A percentile compares a stretch with the other conserved stretches of the same genome.
Evolutionary conservation across 2,797 vertebrate genomes (phyloP).

Genomic region (Mastacembelus armatus): DNA sequence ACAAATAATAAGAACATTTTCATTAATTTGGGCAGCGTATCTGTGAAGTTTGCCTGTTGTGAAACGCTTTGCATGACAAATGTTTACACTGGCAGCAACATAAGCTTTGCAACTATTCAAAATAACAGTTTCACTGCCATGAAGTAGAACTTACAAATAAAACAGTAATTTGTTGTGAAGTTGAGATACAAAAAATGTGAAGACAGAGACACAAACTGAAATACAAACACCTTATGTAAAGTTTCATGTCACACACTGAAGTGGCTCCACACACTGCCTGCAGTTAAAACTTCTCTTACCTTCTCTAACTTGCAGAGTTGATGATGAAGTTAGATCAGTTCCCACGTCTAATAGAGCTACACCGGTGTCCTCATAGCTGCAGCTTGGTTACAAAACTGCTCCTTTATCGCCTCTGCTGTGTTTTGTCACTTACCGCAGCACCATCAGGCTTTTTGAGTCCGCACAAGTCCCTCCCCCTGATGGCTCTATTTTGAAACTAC

Average conservation of each 20-base stretch:
- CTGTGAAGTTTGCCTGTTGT: constrained; percentile 22
- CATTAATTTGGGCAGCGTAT: constrained; percentile 60
- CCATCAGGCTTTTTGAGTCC: constrained; percentile 68
- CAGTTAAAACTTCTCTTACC: constrained; percentile 25
- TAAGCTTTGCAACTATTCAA: not conserved
- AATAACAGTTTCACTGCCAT: not conserved
- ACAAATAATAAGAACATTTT: constrained; percentile 52
- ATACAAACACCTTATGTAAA: constrained; percentile 45
- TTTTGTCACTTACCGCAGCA: constrained; percentile 47
- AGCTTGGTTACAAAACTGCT: constrained; percentile 24
- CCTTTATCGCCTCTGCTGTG: constrained; percentile 44
- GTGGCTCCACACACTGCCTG: constrained; percentile 5
- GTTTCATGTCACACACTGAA: constrained; percentile 5
- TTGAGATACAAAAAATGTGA: not conserved
- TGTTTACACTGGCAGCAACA: constrained; percentile 5
- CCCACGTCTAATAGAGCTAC: constrained; percentile 38
- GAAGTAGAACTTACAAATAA: not conserved
- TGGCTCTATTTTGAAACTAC: constrained; percentile 65
- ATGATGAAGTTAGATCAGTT: constrained; percentile 15
- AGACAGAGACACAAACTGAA: not conserved
- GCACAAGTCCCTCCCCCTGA: constrained; percentile 72
- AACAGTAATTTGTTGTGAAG: not conserved
- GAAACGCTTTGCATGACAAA: constrained; percentile 47
- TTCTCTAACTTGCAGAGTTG: constrained; percentile 33
- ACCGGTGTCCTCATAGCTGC: constrained; percentile 38